phyloP scores from a whole-genome alignment of 2,113 vertebrate species.

The Elanus axillaris region DNA sequence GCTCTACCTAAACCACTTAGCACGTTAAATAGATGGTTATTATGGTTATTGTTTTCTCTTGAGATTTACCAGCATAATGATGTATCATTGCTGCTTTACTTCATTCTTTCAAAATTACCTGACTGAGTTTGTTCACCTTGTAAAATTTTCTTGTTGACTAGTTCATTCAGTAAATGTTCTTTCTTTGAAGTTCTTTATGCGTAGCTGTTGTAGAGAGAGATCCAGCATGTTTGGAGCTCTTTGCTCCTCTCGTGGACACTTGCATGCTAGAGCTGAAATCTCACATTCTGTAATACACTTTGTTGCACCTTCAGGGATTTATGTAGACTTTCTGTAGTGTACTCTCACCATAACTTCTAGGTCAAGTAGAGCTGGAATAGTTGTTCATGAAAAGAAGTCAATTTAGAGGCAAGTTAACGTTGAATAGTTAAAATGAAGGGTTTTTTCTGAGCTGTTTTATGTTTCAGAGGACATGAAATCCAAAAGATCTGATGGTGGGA shows the following conservation, averaged over 20 bases:
- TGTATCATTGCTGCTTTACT: background rate
- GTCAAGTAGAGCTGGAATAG: background rate
- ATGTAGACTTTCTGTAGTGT: background rate
- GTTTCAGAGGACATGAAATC: background rate
- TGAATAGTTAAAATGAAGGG: background rate
- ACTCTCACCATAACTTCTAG: background rate
- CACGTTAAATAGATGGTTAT: background rate
- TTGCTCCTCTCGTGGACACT: background rate
- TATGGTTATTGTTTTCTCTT: background rate
- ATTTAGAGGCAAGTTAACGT: background rate
- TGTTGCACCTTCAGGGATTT: background rate
- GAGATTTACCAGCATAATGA: background rate
- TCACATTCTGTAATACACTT: accelerated
- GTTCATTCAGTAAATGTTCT: background rate
- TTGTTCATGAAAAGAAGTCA: background rate
- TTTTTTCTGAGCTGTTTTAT: background rate
- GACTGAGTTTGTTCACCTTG: background rate
- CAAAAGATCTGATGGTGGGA: background rate
- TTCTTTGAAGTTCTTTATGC: background rate
- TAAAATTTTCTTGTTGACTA: background rate
- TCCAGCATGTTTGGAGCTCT: background rate
- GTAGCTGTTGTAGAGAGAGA: too few species aligned
- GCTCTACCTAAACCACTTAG: background rate
- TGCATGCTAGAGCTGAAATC: background rate
- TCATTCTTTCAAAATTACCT: background rate